A percentile compares a stretch with the other conserved stretches of the same genome.
phyloP scores from a whole-genome alignment of 1,140 invertebrate species.

The Potamilus streckersoni region DNA sequence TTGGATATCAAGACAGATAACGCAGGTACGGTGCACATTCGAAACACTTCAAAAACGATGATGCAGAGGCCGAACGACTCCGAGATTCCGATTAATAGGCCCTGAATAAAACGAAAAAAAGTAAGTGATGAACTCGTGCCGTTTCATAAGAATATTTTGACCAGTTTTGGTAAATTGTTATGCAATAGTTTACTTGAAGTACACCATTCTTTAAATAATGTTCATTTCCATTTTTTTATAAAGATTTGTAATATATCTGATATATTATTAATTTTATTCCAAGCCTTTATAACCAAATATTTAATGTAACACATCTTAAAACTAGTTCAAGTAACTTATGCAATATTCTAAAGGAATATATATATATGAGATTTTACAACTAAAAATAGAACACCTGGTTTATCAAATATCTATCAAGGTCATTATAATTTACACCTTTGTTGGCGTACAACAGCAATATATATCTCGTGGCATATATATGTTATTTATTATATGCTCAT shows the following conservation, averaged over 20 bases:
- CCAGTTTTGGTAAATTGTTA: neutral
- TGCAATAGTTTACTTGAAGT: neutral
- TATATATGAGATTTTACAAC: no score
- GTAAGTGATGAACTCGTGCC: neutral
- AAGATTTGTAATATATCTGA: neutral
- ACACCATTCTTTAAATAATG: neutral
- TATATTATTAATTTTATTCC: neutral
- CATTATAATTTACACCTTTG: no score
- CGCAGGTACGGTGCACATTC: neutral
- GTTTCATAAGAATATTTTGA: neutral
- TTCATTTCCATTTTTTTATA: neutral
- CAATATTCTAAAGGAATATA: no score
- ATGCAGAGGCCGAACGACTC: constrained; percentile 32
- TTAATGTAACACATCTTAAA: no score
- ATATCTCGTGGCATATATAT: no score
- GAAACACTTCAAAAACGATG: constrained; percentile 24
- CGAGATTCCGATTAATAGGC: constrained; percentile 16
- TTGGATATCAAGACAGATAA: constrained; percentile 14
- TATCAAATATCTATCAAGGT: no score
- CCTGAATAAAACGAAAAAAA: constrained; percentile 27
- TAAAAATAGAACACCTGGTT: no score
- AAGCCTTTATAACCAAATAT: neutral
- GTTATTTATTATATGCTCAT: no score
- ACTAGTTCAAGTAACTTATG: no score
- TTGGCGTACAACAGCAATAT: no score